phyloP scores from a whole-genome alignment of 2,888 invertebrate species.

The Thera britannica region DNA sequence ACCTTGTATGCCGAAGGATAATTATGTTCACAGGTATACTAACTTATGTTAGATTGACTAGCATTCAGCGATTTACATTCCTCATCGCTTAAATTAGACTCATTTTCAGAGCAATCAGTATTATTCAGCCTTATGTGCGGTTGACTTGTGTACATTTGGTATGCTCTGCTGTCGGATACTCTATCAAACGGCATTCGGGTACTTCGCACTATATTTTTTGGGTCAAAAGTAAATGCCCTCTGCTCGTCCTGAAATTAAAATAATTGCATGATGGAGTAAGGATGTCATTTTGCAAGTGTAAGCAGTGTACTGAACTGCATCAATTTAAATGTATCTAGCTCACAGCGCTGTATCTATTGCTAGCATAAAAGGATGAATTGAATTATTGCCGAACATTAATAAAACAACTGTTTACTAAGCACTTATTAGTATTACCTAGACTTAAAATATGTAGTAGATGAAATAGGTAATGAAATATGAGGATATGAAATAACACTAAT shows the following conservation, averaged over 20 bases:
- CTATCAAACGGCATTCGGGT: slow-evolving; percentile 52
- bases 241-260: slow-evolving; percentile 58
- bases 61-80: slow-evolving; percentile 71
- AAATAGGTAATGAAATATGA: too few relatives aligned
- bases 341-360: not conserved
- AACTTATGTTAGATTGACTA: slow-evolving; percentile 73
- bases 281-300: slow-evolving; percentile 6
- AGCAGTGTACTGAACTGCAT: not conserved
- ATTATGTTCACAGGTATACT: slow-evolving; percentile 33
- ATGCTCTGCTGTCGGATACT: slow-evolving; percentile 47
- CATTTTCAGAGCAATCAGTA: slow-evolving; percentile 71
- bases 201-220: slow-evolving; percentile 64
- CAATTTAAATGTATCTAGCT: not conserved
- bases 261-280: slow-evolving; percentile 13
- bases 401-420: too few relatives aligned
- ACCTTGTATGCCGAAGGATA: too few relatives aligned
- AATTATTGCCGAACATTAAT: too few relatives aligned
- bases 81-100: slow-evolving; percentile 74
- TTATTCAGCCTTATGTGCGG: slow-evolving; percentile 63
- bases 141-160: slow-evolving; percentile 62
- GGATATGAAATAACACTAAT: too few relatives aligned
- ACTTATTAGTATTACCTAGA: too few relatives aligned
- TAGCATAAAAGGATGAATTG: too few relatives aligned
- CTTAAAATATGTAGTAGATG: too few relatives aligned
- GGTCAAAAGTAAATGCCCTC: slow-evolving; percentile 68